Base-by-base conservation (phyloP, 1,140 invertebrate genomes). In the Steinernema feltiae region DNA sequence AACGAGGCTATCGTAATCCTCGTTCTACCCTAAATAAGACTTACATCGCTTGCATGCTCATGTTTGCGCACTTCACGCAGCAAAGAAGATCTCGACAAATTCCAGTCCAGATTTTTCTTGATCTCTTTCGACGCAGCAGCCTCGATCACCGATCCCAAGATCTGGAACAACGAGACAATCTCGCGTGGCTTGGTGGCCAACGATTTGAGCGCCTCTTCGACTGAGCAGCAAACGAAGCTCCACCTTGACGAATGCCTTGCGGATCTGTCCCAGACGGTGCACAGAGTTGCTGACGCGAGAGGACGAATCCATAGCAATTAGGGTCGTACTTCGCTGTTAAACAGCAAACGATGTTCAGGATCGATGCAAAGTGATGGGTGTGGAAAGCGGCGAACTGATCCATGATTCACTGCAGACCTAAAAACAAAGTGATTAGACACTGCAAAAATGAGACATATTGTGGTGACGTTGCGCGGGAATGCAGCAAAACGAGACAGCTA, bases 371-470 rank as follows among this genome's bases (percentile, higher is more conserved):
- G 7, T 79, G 70, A 27, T 48, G 69, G 24, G 73, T 35, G 41
- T 78, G 69, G 74, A 79, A 79, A 18, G 76, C 35, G 0, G 72
- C 78, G 32, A 77, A 78, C 27, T 78, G 78, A 48, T 79, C 78
- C 18, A 78, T 69, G 35, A 79, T 69, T 18, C 78, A 72, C 70
- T 79, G 78, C 32, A 78, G 48, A 53, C 78, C n/a, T n/a, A n/a
- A n/a, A n/a, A n/a, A n/a, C n/a, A n/a, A n/a, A n/a, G n/a, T n/a
- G n/a, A n/a, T n/a, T n/a, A n/a, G n/a, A n/a, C n/a, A n/a, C n/a
- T n/a, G n/a, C n/a, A n/a, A n/a, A n/a, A n/a, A n/a, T n/a, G n/a
- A n/a, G n/a, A n/a, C n/a, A n/a, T n/a, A n/a, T n/a, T n/a, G n/a
- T n/a, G n/a, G n/a, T n/a, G n/a, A n/a, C n/a, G n/a, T n/a, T n/a